phyloP scores from a whole-genome alignment of 2,888 invertebrate species.

The Nudaria mundana region DNA sequence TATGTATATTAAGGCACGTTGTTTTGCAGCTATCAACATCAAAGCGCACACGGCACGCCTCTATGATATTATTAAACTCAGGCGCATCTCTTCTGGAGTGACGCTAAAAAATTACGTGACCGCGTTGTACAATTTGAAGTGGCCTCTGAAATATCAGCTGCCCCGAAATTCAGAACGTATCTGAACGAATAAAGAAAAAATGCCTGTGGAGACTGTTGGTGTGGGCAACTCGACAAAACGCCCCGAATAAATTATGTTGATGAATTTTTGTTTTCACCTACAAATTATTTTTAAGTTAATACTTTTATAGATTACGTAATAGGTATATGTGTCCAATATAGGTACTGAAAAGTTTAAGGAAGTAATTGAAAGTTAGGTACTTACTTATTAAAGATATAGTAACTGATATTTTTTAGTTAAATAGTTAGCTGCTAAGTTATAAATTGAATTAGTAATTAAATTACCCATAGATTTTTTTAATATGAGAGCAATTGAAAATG shows the following conservation, averaged over 20 bases:
- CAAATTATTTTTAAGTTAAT: no score
- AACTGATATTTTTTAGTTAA: no score
- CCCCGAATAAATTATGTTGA: constrained; percentile 76
- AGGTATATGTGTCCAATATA: no score
- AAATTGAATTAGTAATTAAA: no score
- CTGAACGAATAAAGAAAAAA: constrained; percentile 66
- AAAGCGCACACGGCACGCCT: constrained; percentile 39
- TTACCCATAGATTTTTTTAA: no score
- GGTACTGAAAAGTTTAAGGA: no score
- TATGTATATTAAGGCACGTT: constrained; percentile 38
- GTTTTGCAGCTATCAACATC: constrained; percentile 28
- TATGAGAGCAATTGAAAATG: no score
- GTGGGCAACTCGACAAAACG: constrained; percentile 57
- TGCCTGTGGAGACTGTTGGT: constrained; percentile 46
- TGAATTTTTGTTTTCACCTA: no score
- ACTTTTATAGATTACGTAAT: no score
- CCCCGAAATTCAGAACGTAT: constrained; percentile 57
- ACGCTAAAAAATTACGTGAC: constrained; percentile 75
- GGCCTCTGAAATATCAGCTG: constrained; percentile 60
- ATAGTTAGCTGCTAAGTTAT: no score
- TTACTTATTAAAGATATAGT: no score
- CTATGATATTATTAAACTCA: constrained; percentile 76
- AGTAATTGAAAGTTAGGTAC: no score
- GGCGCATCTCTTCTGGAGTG: constrained; percentile 67
- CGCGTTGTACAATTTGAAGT: constrained; percentile 60